Conservation (phyloP, 2,888 invertebrate species). For the Periphyllus acericola region DNA sequence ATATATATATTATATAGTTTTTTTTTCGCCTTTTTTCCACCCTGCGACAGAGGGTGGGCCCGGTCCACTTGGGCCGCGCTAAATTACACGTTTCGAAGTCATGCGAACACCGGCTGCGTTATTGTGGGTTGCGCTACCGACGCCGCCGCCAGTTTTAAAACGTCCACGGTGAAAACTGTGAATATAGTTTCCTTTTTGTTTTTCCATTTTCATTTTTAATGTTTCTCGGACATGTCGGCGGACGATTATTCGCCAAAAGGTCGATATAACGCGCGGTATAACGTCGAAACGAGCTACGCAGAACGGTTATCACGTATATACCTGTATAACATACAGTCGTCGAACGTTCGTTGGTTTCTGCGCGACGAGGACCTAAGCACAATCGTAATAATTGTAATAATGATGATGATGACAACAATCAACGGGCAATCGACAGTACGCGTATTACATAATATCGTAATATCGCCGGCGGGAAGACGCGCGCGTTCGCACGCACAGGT, state of each 20-base stretch:
- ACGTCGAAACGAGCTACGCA: neutral
- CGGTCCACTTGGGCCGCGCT: constrained; percentile 46
- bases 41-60: neutral
- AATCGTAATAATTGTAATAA: constrained; percentile 5
- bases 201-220: constrained; percentile 3
- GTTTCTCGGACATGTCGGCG: constrained; percentile 7
- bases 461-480: neutral
- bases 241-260: neutral
- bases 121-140: neutral
- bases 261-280: neutral
- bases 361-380: neutral
- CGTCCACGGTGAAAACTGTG: constrained; percentile 23
- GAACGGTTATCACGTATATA: too few relatives aligned
- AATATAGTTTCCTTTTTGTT: constrained; percentile 24
- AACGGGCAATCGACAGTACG: too few relatives aligned
- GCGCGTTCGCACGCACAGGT: neutral
- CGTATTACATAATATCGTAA: too few relatives aligned
- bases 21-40: constrained; percentile 4
- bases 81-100: constrained; percentile 61
- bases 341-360: too few relatives aligned
- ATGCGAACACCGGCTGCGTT: constrained; percentile 51
- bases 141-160: neutral
- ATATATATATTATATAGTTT: constrained; percentile 3
- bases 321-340: too few relatives aligned
- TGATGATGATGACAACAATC: neutral